Evolutionary conservation across 1,140 invertebrate species (phyloP).

Genomic region (Mesaphorura yosii): DNA sequence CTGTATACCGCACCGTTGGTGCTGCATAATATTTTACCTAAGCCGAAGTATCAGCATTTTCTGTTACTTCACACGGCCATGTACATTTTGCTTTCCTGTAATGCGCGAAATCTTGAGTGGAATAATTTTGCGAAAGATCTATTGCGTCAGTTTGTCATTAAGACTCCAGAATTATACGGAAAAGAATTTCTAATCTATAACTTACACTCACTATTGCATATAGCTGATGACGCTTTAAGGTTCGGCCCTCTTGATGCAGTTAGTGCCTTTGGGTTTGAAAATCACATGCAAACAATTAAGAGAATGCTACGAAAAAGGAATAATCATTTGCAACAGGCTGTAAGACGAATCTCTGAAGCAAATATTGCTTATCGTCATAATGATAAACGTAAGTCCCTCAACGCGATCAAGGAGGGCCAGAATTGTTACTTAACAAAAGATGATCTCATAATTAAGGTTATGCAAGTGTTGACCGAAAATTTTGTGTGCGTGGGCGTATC

Average conservation of each 20-base stretch:
- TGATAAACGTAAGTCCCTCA: no score
- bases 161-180: slow-evolving; percentile 4
- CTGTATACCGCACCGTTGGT: background rate
- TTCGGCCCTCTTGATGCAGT: slow-evolving; percentile 17
- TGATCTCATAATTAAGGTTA: no score
- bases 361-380: no score
- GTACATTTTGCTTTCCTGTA: no score
- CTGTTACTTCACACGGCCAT: no score
- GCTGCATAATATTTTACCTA: background rate
- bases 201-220: slow-evolving; percentile 20
- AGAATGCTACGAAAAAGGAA: background rate
- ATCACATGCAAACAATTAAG: slow-evolving; percentile 6
- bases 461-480: no score
- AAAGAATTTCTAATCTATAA: slow-evolving; percentile 8
- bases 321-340: background rate
- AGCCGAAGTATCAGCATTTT: background rate
- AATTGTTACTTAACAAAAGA: no score
- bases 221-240: slow-evolving; percentile 9
- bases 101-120: background rate
- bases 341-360: background rate
- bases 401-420: no score
- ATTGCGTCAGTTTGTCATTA: slow-evolving; percentile 6
- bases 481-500: no score
- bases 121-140: slow-evolving; percentile 1
- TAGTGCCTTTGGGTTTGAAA: slow-evolving; percentile 25